phyloP scores from a whole-genome alignment of 2,797 vertebrate species.

The Xerus rutilus region DNA sequence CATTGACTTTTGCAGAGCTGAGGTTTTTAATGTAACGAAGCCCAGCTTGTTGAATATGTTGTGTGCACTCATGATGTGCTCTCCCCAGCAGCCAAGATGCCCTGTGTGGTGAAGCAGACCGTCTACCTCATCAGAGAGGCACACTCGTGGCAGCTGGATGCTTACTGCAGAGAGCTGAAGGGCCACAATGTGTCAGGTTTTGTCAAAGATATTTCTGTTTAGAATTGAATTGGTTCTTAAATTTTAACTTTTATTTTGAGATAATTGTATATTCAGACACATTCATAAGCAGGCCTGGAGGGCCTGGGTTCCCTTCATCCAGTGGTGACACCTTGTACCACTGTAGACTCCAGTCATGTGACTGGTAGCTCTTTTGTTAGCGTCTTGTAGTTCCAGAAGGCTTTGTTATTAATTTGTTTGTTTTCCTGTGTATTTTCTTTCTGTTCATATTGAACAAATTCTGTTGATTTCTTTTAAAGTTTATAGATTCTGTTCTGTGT shows the following conservation, averaged over 20 bases:
- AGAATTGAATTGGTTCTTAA: background rate
- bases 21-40: conserved; percentile 42
- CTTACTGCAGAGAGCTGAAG: background rate
- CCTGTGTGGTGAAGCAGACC: background rate
- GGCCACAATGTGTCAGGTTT: background rate
- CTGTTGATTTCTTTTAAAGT: background rate
- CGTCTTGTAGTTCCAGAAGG: background rate
- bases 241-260: conserved; percentile 12
- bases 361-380: conserved; percentile 10
- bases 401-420: background rate
- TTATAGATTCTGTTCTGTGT: background rate
- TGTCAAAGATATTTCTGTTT: conserved; percentile 29
- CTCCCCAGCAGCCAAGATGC: background rate
- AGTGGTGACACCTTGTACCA: background rate
- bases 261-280: background rate
- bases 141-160: background rate
- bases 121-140: background rate
- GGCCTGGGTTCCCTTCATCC: background rate
- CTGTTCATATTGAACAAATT: background rate
- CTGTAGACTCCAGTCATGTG: background rate
- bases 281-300: background rate
- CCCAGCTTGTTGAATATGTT: background rate
- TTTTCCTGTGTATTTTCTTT: background rate
- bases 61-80: background rate
- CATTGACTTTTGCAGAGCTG: background rate